Percentiles rank a stretch among this genome's conserved stretches.
Conservation (phyloP, 2,888 invertebrate genomes). For the Drosophila greeni region DNA sequence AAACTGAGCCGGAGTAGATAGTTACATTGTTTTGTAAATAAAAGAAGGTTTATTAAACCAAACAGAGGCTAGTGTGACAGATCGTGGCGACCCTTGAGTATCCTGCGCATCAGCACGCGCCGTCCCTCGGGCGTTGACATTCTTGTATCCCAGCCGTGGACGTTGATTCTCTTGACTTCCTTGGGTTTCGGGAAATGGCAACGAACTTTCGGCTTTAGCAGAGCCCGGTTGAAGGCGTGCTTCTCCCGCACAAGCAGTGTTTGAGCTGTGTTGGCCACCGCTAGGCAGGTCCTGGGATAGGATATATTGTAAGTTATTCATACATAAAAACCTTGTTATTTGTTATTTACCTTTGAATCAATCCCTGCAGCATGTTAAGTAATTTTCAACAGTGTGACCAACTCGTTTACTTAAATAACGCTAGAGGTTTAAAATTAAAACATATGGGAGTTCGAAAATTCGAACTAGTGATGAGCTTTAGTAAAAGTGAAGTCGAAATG, state of each 20-base stretch:
- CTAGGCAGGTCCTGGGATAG: conserved; percentile 52
- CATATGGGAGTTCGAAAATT: conserved; percentile 1
- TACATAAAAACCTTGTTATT: conserved; percentile 8
- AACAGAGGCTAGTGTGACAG: conserved; percentile 82
- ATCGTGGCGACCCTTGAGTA: conserved; percentile 86
- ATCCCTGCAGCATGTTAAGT: conserved; percentile 66
- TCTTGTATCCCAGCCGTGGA: conserved; percentile 85
- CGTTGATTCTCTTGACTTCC: conserved; percentile 85
- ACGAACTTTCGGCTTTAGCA: conserved; percentile 74
- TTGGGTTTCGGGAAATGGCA: conserved; percentile 86
- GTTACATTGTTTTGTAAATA: conserved; percentile 17
- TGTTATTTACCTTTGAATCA: conserved; percentile 61
- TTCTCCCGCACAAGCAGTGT: conserved; percentile 66
- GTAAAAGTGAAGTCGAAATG: not conserved
- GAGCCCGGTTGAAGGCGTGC: conserved; percentile 72
- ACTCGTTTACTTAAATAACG: not conserved
- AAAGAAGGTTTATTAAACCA: conserved; percentile 28
- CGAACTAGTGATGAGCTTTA: not conserved
- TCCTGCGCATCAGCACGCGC: conserved; percentile 86
- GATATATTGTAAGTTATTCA: conserved; percentile 1
- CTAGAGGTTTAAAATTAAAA: not conserved
- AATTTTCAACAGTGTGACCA: conserved; percentile 43
- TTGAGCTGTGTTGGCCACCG: conserved; percentile 54
- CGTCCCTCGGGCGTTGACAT: conserved; percentile 85
- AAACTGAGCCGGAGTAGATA: not conserved